Conservation (phyloP, 2,797 vertebrate genomes). For the Hapalemur alaotrensis region DNA sequence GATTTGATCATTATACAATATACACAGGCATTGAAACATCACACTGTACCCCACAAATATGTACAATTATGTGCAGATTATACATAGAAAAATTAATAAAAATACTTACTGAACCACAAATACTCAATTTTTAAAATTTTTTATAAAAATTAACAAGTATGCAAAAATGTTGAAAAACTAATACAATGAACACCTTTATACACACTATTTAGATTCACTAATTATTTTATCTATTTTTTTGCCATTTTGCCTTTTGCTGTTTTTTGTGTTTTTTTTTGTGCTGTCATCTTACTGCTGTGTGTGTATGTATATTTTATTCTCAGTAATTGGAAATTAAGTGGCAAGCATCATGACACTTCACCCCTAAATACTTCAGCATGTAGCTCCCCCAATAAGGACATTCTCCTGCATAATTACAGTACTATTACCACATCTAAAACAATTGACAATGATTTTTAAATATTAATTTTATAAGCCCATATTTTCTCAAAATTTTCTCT, state of each 20-base stretch:
- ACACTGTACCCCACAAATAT: neutral
- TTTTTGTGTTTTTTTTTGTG: neutral
- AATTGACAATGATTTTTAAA: neutral
- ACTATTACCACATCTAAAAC: neutral
- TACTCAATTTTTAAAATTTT: neutral
- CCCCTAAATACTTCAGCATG: neutral
- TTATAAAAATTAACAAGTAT: neutral
- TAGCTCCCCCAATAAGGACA: neutral
- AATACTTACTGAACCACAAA: neutral
- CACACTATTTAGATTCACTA: neutral
- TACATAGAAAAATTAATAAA: neutral
- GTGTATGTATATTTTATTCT: neutral
- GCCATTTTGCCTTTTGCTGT: slow-evolving; percentile 2
- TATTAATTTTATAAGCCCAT: neutral
- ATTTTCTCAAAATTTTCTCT: slow-evolving; percentile 15
- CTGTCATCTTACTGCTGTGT: neutral
- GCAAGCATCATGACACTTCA: neutral
- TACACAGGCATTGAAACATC: neutral
- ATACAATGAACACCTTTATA: neutral
- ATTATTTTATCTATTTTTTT: neutral
- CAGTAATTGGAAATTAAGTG: slow-evolving; percentile 28
- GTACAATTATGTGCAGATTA: neutral
- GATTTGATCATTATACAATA: neutral
- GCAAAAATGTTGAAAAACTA: neutral
- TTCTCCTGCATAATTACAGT: neutral